Evolutionary conservation across 2,888 invertebrate genomes (phyloP).

Genomic region (Trissonchulus sp.): DNA sequence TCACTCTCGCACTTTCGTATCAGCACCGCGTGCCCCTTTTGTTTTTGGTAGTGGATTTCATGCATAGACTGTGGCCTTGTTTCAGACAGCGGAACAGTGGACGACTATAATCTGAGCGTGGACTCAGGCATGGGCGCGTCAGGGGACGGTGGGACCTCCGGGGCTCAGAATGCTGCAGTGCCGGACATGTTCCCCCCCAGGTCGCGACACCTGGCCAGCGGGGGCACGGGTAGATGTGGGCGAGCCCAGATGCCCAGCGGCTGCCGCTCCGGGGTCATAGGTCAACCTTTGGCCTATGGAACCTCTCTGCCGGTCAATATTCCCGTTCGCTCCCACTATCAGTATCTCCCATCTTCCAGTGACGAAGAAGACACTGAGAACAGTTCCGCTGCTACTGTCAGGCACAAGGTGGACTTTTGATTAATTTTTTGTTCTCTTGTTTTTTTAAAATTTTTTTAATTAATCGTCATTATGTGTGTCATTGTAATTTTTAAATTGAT

Average conservation of each 20-base stretch:
- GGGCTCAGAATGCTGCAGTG: neutral
- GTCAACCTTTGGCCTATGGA: slow-evolving; percentile 8
- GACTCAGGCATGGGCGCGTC: neutral
- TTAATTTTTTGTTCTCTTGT: too few relatives aligned
- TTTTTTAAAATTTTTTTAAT: too few relatives aligned
- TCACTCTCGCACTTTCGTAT: too few relatives aligned
- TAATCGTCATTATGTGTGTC: too few relatives aligned
- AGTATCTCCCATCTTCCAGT: neutral
- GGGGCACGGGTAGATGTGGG: neutral
- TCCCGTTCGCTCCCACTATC: slow-evolving; percentile 11
- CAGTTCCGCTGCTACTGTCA: too few relatives aligned
- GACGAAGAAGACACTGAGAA: neutral
- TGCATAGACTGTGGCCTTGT: too few relatives aligned
- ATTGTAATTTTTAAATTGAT: too few relatives aligned
- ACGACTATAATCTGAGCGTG: neutral
- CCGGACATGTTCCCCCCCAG: neutral
- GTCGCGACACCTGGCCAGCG: neutral
- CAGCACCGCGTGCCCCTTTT: too few relatives aligned
- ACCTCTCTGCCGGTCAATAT: slow-evolving; percentile 29
- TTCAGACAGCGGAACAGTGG: slow-evolving; percentile 31
- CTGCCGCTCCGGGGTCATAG: too few relatives aligned
- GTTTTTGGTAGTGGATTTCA: too few relatives aligned
- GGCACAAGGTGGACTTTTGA: too few relatives aligned
- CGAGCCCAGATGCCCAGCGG: too few relatives aligned
- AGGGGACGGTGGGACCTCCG: neutral